Evolutionary conservation across 2,888 invertebrate genomes (phyloP).

Genomic region (Arrhopalites spinosus): DNA sequence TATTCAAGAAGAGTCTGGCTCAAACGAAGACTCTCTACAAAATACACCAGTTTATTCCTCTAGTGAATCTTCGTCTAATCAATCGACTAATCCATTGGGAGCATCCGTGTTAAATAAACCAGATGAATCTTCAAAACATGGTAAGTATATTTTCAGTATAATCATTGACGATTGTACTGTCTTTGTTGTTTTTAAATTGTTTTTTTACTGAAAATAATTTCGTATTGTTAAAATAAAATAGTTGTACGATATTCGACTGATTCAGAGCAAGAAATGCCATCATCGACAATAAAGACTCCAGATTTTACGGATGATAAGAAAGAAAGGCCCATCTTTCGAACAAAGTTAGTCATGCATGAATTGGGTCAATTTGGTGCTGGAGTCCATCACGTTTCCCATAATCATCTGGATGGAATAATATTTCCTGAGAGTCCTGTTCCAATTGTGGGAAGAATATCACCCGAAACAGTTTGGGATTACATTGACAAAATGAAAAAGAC

Average conservation of each 20-base stretch:
- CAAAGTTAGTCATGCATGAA: conserved; percentile 53
- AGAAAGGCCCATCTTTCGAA: conserved; percentile 43
- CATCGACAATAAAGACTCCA: conserved; percentile 56
- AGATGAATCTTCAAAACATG: background rate
- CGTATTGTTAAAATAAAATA: background rate
- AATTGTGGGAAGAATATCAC: conserved; percentile 89
- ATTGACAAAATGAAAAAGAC: conserved; percentile 87
- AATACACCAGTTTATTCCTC: conserved; percentile 2
- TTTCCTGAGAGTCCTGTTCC: conserved; percentile 55
- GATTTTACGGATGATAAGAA: conserved; percentile 51
- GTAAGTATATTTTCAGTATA: background rate
- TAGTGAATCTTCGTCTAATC: conserved; percentile 1
- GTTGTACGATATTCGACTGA: conserved; percentile 41
- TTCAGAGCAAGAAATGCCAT: conserved; percentile 55
- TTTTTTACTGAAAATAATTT: no score
- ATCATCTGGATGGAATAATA: conserved; percentile 42
- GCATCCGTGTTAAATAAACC: background rate
- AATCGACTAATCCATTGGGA: background rate
- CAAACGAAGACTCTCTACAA: background rate
- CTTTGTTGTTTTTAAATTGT: no score
- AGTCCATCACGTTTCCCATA: conserved; percentile 50
- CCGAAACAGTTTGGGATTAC: conserved; percentile 90
- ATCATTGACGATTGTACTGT: background rate
- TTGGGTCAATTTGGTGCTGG: conserved; percentile 51
- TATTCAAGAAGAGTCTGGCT: background rate